A percentile compares a stretch with the other conserved stretches of the same genome.
Evolutionary conservation across 2,888 invertebrate species (phyloP).

Genomic region (Aphrophora alni): DNA sequence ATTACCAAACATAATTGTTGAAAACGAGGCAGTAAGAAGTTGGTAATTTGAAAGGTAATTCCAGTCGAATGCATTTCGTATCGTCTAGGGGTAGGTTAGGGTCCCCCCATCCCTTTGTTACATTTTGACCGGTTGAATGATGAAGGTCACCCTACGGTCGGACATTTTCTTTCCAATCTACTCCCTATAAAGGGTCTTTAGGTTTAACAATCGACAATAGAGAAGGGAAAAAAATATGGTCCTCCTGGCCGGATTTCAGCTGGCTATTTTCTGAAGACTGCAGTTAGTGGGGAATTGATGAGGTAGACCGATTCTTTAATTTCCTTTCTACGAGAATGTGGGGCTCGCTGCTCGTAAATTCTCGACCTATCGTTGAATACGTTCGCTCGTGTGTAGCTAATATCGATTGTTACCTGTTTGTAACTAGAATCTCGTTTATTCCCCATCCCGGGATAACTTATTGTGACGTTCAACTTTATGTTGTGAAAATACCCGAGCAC

Average conservation of each 20-base stretch:
- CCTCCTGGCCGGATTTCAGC: background rate
- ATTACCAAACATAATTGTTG: background rate
- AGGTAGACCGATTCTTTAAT: background rate
- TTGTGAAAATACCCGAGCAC: no score
- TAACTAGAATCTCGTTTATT: background rate
- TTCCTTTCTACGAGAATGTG: background rate
- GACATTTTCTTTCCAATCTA: background rate
- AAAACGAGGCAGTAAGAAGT: background rate
- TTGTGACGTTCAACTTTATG: background rate
- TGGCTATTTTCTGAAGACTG: background rate
- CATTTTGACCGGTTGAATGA: background rate
- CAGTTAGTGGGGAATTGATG: background rate
- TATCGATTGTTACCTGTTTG: background rate
- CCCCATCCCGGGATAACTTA: background rate
- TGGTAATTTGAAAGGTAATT: background rate
- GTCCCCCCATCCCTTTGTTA: background rate
- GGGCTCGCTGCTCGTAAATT: background rate
- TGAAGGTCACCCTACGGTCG: background rate
- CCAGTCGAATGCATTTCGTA: background rate
- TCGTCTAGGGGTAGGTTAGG: background rate
- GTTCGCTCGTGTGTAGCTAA: background rate
- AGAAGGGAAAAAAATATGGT: background rate
- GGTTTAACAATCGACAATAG: background rate
- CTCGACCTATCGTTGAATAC: background rate
- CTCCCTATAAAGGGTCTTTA: background rate